Evolutionary conservation across 2,888 invertebrate genomes (phyloP).

Genomic region (Machimus rusticus): DNA sequence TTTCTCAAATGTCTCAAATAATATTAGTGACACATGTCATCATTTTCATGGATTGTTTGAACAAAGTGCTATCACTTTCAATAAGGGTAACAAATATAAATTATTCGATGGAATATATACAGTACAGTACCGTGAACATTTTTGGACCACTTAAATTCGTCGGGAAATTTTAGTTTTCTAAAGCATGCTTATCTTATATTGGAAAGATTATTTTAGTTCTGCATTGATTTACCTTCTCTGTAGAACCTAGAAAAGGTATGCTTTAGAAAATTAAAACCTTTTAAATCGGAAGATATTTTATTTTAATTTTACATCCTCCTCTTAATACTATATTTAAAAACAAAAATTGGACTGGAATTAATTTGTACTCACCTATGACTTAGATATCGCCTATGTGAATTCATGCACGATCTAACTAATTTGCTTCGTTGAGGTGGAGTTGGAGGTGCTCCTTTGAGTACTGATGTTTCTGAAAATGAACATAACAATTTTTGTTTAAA

Average conservation of each 20-base stretch:
- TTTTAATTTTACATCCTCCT: not conserved
- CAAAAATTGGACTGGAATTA: not conserved
- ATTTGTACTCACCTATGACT: constrained; percentile 75
- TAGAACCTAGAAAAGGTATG: too few species aligned
- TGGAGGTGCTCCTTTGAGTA: constrained; percentile 88
- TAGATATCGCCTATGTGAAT: constrained; percentile 84
- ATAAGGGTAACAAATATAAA: not conserved
- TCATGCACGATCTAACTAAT: constrained; percentile 84
- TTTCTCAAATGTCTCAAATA: not conserved
- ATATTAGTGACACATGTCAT: not conserved
- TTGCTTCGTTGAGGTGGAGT: constrained; percentile 72
- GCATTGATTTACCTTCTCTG: too few species aligned
- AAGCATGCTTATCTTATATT: too few species aligned
- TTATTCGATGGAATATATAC: not conserved
- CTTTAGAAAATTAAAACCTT: too few species aligned
- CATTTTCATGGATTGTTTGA: not conserved
- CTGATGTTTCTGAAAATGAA: constrained; percentile 84
- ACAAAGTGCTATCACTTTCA: not conserved
- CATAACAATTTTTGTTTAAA: not conserved
- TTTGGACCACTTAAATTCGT: too few species aligned
- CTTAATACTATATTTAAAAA: not conserved
- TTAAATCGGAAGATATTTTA: not conserved
- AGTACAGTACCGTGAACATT: too few species aligned
- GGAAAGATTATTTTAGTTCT: too few species aligned
- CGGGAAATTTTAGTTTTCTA: too few species aligned